phyloP scores from a whole-genome alignment of 1,140 invertebrate species.

The Anthonomus grandis region DNA sequence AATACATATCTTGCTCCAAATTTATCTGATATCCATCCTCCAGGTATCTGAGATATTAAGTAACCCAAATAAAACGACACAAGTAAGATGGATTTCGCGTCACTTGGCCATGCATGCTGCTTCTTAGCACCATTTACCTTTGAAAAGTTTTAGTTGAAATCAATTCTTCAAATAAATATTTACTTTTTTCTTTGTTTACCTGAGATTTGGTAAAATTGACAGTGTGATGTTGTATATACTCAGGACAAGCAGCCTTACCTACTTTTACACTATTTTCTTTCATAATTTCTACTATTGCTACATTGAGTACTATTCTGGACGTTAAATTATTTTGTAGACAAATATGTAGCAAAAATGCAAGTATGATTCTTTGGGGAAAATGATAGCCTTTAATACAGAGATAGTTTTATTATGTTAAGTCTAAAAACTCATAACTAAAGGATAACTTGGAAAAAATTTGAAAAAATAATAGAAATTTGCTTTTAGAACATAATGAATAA shows the following conservation, averaged over 20 bases:
- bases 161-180: too few relatives aligned
- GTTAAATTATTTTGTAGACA: slow-evolving; percentile 21
- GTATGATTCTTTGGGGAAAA: slow-evolving; percentile 22
- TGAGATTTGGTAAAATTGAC: too few relatives aligned
- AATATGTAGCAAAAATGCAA: slow-evolving; percentile 28
- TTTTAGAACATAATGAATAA: not conserved
- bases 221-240: too few relatives aligned
- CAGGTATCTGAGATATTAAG: slow-evolving; percentile 20
- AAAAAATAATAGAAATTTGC: not conserved
- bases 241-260: slow-evolving; percentile 6
- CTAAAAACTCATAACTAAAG: too few relatives aligned
- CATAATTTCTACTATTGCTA: slow-evolving; percentile 30
- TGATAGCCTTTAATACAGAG: too few relatives aligned
- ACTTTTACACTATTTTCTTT: not conserved
- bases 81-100: slow-evolving; percentile 12
- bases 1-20: slow-evolving; percentile 24
- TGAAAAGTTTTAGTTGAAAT: too few relatives aligned
- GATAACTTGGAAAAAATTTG: not conserved
- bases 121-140: too few relatives aligned
- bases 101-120: slow-evolving; percentile 5
- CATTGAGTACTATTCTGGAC: slow-evolving; percentile 26
- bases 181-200: too few relatives aligned
- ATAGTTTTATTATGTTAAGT: too few relatives aligned
- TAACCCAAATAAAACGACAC: slow-evolving; percentile 25
- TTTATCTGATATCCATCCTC: slow-evolving; percentile 28